Evolutionary conservation across 2,113 vertebrate genomes (phyloP), one percentile per base, ranked within the genome.

Genomic region (Natator depressus): DNA sequence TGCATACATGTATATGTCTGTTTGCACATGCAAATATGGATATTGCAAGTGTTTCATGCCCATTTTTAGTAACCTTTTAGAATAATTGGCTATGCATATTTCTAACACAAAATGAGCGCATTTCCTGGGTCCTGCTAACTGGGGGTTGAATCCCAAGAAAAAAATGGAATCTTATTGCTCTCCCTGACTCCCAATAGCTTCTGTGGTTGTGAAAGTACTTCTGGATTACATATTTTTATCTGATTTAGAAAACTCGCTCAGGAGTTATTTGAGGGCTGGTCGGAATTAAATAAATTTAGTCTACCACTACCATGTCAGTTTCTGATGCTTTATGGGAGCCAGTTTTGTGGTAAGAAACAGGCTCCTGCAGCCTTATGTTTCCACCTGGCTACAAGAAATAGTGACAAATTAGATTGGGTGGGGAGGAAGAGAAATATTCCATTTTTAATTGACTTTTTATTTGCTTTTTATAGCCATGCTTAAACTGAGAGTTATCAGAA

Each of bases 401-500:
- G 93, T 96, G 96, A 97, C 91, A 96, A 97, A 97, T 96, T 95
- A 95, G 57, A 10, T 84, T 57, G 16, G 87, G 38, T 35, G 6
- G 53, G 82, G 51, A 3, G 10, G 76, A 95, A 95, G 96, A 97
- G 96, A 97, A 97, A 96, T 97, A 97, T 97, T 97, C 97, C 89
- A 93, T 95, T 97, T 97, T 97, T 97, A 97, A 97, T 97, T 97
- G 96, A 96, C 94, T 97, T 97, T 97, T 97, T 96, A 95, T 97
- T 97, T 97, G 96, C 97, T 95, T 97, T 97, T 97, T 97, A 97
- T 97, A 96, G 95, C 89, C 87, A 85, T 96, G 96, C 89, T 97
- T 97, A 96, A 97, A 97, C 91, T 94, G 91, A 96, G 95, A 97
- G 96, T 97, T 97, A 97, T 97, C 96, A 97, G 95, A 97, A 97